Conservation (phyloP, 1,140 invertebrate species). For the Drosophila oshimai region DNA sequence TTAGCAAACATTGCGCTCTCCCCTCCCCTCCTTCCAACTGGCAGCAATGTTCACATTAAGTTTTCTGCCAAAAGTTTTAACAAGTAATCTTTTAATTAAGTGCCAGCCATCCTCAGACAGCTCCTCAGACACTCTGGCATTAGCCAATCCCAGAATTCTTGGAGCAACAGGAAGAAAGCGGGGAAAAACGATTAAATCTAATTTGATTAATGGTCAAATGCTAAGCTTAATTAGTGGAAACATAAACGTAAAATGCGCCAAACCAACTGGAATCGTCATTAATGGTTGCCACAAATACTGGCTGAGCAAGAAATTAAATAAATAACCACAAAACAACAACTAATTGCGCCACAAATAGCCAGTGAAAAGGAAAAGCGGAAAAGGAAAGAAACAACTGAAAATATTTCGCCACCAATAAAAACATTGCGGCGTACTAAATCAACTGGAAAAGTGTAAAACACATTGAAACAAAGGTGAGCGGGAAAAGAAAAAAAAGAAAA, state of each 20-base stretch:
- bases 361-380: conserved; percentile 38
- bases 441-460: conserved; percentile 60
- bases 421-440: conserved; percentile 68
- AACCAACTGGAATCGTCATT: conserved; percentile 34
- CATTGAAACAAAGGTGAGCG: conserved; percentile 26
- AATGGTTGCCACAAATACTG: conserved; percentile 22
- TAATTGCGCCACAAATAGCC: conserved; percentile 64
- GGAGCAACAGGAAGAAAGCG: conserved; percentile 29
- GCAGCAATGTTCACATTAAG: conserved; percentile 65
- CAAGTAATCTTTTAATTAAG: conserved; percentile 81
- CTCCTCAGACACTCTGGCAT: conserved; percentile 20
- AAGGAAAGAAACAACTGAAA: conserved; percentile 12
- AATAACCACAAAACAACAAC: conserved; percentile 50
- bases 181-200: conserved; percentile 30
- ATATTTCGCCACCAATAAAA: conserved; percentile 75
- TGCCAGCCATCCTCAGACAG: conserved; percentile 40
- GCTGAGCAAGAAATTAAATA: conserved; percentile 30
- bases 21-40: neutral
- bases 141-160: conserved; percentile 43
- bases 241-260: conserved; percentile 17
- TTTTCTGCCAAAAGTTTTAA: conserved; percentile 67
- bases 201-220: conserved; percentile 80
- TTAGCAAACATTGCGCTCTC: conserved; percentile 57
- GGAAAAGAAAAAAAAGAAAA: neutral
- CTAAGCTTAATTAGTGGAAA: conserved; percentile 71